Evolutionary conservation across 64 coral and sea anemone genomes (phyloP).

Genomic region (Pachyseris speciosa): DNA sequence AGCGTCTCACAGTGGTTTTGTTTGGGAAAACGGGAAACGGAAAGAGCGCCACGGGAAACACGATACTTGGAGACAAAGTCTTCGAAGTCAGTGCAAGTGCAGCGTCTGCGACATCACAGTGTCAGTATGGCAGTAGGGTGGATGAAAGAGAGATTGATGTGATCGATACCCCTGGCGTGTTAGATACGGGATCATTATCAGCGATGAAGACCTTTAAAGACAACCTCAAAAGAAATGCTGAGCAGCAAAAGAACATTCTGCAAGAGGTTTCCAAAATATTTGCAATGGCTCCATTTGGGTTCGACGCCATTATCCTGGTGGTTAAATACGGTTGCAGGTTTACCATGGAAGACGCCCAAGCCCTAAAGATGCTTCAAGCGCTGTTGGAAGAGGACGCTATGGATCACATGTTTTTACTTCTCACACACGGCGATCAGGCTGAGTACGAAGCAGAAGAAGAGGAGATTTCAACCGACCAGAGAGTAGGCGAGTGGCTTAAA

Average conservation of each 20-base stretch:
- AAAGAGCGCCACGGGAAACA: conserved; percentile 31
- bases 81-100: not conserved
- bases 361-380: not conserved
- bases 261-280: not conserved
- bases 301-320: not conserved
- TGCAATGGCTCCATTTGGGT: not conserved
- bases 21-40: conserved; percentile 28
- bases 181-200: not conserved
- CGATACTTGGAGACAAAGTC: not conserved
- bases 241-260: not conserved
- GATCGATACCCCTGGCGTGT: conserved; percentile 19
- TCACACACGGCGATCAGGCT: not conserved
- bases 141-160: not conserved
- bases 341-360: not conserved
- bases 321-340: not conserved
- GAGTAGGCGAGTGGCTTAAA: not conserved
- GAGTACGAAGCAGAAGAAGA: not conserved
- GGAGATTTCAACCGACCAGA: not conserved
- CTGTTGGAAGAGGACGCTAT: not conserved
- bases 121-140: not conserved
- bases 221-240: too few species aligned
- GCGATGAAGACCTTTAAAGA: too few species aligned
- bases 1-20: not conserved
- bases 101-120: not conserved
- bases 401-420: not conserved